Evolutionary conservation across 2,888 invertebrate genomes (phyloP).

Genomic region (Drosophila tripunctata): DNA sequence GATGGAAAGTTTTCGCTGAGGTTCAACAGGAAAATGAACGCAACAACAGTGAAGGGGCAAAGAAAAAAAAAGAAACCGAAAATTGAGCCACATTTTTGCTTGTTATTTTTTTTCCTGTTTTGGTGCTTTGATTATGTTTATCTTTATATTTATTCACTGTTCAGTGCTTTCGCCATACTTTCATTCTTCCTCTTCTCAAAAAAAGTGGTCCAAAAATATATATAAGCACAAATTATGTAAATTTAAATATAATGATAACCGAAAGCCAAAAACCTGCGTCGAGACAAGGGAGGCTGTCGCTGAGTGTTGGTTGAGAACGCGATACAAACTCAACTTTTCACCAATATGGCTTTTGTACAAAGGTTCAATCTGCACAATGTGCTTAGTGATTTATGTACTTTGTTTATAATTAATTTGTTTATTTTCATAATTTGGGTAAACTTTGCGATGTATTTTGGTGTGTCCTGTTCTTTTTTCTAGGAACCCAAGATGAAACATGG

Average conservation of each 20-base stretch:
- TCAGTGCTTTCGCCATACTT: slow-evolving; percentile 6
- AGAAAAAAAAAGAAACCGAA: slow-evolving; percentile 34
- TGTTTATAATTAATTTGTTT: slow-evolving; percentile 57
- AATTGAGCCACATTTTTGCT: slow-evolving; percentile 59
- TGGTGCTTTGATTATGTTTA: slow-evolving; percentile 71
- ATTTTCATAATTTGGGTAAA: slow-evolving; percentile 11
- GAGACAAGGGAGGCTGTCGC: not conserved
- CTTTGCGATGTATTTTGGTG: not conserved
- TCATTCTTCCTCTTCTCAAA: slow-evolving; percentile 6
- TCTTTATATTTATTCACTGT: slow-evolving; percentile 58
- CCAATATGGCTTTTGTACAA: slow-evolving; percentile 15
- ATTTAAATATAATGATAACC: slow-evolving; percentile 74
- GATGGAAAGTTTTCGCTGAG: slow-evolving; percentile 53
- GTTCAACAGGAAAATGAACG: slow-evolving; percentile 8
- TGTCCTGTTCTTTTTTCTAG: not conserved
- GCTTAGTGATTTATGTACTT: slow-evolving; percentile 46
- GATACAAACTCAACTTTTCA: slow-evolving; percentile 15
- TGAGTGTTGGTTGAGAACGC: slow-evolving; percentile 1
- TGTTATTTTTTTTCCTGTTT: slow-evolving; percentile 66
- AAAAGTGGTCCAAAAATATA: slow-evolving; percentile 43
- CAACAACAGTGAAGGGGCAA: not conserved
- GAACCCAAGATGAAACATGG: not conserved
- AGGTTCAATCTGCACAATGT: slow-evolving; percentile 26
- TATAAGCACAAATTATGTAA: slow-evolving; percentile 73
- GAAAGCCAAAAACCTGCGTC: slow-evolving; percentile 34